Conservation (phyloP, 2,888 invertebrate genomes). For the Spilosoma lubricipeda region DNA sequence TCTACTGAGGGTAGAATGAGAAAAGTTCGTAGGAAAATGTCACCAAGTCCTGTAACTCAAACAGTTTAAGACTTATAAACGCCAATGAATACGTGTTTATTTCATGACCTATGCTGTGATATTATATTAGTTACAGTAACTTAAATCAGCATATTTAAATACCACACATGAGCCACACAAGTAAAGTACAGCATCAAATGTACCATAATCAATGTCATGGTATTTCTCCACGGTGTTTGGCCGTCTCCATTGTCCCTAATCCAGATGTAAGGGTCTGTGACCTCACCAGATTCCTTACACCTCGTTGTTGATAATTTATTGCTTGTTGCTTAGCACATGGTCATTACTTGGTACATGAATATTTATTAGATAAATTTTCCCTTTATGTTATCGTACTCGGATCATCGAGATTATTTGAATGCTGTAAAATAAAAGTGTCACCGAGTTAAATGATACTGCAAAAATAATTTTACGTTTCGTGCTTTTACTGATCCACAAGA, state of each 20-base stretch:
- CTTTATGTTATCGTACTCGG: not conserved
- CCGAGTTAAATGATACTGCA: not conserved
- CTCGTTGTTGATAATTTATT: slow-evolving; percentile 69
- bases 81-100: not conserved
- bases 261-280: slow-evolving; percentile 70
- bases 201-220: slow-evolving; percentile 59
- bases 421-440: not conserved
- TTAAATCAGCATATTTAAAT: not conserved
- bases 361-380: slow-evolving; percentile 26
- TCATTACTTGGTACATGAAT: slow-evolving; percentile 45
- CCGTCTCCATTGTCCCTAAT: slow-evolving; percentile 66
- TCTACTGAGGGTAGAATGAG: not conserved
- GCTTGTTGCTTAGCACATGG: slow-evolving; percentile 47
- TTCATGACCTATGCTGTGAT: not conserved
- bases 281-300: slow-evolving; percentile 68
- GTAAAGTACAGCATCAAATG: slow-evolving; percentile 48
- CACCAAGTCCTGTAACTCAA: not conserved
- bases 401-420: not conserved
- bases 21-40: not conserved
- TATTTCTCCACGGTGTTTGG: slow-evolving; percentile 57
- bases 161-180: slow-evolving; percentile 33
- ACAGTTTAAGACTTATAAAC: not conserved
- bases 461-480: not conserved
- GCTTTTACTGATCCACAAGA: not conserved
- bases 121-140: not conserved